phyloP scores from a whole-genome alignment of 2,888 invertebrate genomes.

The Tachina grossa region DNA sequence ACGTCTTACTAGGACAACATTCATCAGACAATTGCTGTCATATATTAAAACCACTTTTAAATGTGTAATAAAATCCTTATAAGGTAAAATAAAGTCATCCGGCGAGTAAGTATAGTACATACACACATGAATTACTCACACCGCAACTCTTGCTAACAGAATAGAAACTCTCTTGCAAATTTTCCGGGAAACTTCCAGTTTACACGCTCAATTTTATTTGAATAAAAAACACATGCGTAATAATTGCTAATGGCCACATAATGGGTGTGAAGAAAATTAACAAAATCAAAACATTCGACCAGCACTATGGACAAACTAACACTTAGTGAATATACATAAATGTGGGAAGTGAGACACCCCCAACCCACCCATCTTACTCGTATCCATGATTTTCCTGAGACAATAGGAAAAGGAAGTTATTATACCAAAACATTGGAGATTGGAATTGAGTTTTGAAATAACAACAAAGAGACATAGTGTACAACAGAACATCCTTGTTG shows the following conservation, averaged over 20 bases:
- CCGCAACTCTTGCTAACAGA: neutral
- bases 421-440: slow-evolving; percentile 71
- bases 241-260: slow-evolving; percentile 41
- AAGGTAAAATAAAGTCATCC: slow-evolving; percentile 19
- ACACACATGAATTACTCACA: neutral
- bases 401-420: slow-evolving; percentile 58
- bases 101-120: neutral
- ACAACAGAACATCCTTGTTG: slow-evolving; percentile 15
- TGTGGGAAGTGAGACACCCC: neutral
- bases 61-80: slow-evolving; percentile 44
- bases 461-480: slow-evolving; percentile 8
- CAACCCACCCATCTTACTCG: neutral
- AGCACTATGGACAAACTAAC: neutral
- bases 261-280: slow-evolving; percentile 44
- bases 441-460: slow-evolving; percentile 46
- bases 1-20: slow-evolving; percentile 22
- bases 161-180: slow-evolving; percentile 32
- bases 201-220: slow-evolving; percentile 38
- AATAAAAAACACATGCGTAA: slow-evolving; percentile 59
- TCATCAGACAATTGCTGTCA: neutral
- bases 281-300: slow-evolving; percentile 19
- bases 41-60: slow-evolving; percentile 7
- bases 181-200: slow-evolving; percentile 28
- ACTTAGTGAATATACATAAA: neutral
- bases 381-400: neutral